A percentile compares a stretch with the other conserved stretches of the same genome.
Evolutionary conservation across 2,113 vertebrate genomes (phyloP).

Genomic region (Heterotilapia buettikoferi): DNA sequence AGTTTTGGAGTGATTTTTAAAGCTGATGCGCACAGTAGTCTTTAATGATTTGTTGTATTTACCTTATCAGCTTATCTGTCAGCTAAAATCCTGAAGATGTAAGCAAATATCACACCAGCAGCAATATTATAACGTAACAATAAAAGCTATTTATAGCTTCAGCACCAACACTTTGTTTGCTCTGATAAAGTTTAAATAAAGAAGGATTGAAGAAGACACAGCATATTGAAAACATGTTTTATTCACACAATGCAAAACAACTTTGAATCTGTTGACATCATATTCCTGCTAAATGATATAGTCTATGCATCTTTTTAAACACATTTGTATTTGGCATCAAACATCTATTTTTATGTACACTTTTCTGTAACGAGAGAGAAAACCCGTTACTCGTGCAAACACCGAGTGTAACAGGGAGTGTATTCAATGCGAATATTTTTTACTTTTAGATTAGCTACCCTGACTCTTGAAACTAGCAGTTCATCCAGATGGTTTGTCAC

Average conservation of each 20-base stretch:
- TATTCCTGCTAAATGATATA: neutral
- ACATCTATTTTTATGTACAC: neutral
- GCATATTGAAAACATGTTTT: conserved; percentile 3
- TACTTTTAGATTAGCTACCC: neutral
- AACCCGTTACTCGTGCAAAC: neutral
- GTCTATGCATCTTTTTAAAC: neutral
- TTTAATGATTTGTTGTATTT: neutral
- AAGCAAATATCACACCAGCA: neutral
- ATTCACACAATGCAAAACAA: conserved; percentile 10
- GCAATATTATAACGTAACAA: neutral
- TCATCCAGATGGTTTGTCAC: neutral
- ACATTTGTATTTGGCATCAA: neutral
- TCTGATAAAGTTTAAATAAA: neutral
- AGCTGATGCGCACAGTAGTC: neutral
- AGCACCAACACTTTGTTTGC: neutral
- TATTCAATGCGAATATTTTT: neutral
- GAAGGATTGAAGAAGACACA: neutral
- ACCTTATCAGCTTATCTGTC: neutral
- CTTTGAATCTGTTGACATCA: neutral
- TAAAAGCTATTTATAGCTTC: neutral
- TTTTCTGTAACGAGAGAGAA: neutral
- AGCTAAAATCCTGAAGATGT: neutral
- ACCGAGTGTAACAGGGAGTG: neutral
- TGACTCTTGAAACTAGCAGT: neutral
- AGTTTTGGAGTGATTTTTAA: neutral